A percentile compares a stretch with the other conserved stretches of the same genome.
Evolutionary conservation across 1,140 invertebrate genomes (phyloP).

Genomic region (Macrostomum lignano): DNA sequence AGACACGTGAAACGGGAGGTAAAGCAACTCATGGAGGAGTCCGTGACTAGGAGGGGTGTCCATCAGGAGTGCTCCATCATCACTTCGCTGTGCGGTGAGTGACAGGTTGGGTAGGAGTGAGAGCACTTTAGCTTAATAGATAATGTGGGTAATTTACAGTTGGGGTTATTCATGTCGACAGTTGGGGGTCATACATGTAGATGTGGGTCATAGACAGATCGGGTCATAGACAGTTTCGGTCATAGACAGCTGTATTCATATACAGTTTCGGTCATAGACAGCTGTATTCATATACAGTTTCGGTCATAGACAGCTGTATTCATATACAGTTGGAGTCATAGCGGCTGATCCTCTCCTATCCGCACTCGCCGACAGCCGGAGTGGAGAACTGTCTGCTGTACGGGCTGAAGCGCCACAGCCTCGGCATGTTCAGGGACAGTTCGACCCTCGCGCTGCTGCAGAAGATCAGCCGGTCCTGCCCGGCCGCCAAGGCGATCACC

Average conservation of each 20-base stretch:
- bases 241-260: neutral
- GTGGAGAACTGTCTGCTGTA: slow-evolving; percentile 64
- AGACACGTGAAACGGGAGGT: no score
- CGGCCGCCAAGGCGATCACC: slow-evolving; percentile 40
- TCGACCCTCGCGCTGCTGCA: slow-evolving; percentile 50
- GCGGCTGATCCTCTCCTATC: neutral
- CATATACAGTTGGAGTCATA: neutral
- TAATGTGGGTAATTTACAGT: neutral
- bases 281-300: neutral
- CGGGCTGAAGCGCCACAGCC: slow-evolving; percentile 43
- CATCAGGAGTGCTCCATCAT: slow-evolving; percentile 64
- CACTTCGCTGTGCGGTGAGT: slow-evolving; percentile 47
- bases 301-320: neutral
- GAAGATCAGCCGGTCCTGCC: slow-evolving; percentile 50
- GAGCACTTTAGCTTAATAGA: neutral
- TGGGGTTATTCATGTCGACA: neutral
- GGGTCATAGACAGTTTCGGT: neutral
- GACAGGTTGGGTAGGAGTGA: neutral
- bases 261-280: neutral
- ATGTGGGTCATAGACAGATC: neutral
- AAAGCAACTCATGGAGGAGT: slow-evolving; percentile 72
- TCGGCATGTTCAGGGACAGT: slow-evolving; percentile 56
- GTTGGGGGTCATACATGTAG: neutral
- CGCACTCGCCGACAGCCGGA: slow-evolving; percentile 31
- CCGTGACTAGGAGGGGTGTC: slow-evolving; percentile 61